Percentiles rank a stretch among this genome's conserved stretches.
Conservation (phyloP, 2,888 invertebrate species). For the Timema cristinae region DNA sequence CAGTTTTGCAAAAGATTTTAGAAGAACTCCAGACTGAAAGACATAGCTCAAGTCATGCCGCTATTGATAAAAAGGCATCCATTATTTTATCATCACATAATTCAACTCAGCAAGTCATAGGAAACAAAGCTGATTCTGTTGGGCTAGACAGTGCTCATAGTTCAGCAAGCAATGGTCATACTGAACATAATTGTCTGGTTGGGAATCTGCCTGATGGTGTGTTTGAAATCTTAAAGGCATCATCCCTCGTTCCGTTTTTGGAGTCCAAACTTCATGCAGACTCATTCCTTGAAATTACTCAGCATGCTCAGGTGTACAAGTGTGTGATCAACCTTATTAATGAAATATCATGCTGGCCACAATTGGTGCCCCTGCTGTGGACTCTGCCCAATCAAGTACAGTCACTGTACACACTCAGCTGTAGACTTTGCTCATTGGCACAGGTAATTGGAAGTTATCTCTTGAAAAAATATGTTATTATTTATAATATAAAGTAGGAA, state of each 20-base stretch:
- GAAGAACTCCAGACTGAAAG: slow-evolving; percentile 22
- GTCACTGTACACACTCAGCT: slow-evolving; percentile 24
- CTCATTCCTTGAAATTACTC: slow-evolving; percentile 42
- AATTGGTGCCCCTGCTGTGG: slow-evolving; percentile 29
- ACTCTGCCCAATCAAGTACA: slow-evolving; percentile 28
- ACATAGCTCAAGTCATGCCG: not conserved
- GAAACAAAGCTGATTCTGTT: not conserved
- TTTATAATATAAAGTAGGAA: too few species aligned
- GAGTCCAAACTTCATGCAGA: slow-evolving; percentile 35
- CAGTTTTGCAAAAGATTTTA: slow-evolving; percentile 30
- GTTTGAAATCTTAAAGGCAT: slow-evolving; percentile 27
- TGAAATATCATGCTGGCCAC: slow-evolving; percentile 26
- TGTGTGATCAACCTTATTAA: slow-evolving; percentile 31
- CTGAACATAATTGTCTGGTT: slow-evolving; percentile 14
- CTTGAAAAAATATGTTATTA: too few species aligned
- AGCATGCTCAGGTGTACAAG: slow-evolving; percentile 38
- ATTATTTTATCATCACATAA: slow-evolving; percentile 17
- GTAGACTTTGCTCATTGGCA: too few species aligned
- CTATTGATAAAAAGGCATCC: slow-evolving; percentile 22
- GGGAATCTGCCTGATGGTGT: not conserved
- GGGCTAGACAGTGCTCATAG: not conserved
- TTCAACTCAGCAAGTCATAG: not conserved
- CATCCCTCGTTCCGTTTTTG: slow-evolving; percentile 30
- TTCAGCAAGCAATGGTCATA: slow-evolving; percentile 17
- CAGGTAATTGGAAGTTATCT: too few species aligned